Base-by-base conservation (phyloP, 2,888 invertebrate genomes). In the Panopea generosa region DNA sequence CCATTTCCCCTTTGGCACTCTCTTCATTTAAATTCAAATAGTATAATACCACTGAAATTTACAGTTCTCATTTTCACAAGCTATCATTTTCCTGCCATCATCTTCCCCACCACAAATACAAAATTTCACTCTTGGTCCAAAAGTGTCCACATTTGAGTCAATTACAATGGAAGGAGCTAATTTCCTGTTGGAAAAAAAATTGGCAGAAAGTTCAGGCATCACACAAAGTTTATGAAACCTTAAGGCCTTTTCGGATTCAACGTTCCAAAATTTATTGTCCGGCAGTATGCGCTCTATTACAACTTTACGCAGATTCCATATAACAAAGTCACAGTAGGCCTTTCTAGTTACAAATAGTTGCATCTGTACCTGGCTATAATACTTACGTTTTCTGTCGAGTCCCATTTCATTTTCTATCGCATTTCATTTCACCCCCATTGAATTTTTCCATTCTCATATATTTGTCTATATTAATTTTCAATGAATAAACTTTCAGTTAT, bases 291-390 rank as follows among this genome's bases (percentile, higher is more conserved):
- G 1, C 27, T 76, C 80, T 20, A 60, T 43, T 26, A 67, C 62
- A 22, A 59, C 18, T 1, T 59, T 53, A 24, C 55, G 53, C 18
- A 56, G 69, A 18, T 40, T 60, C 77, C 77, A 83, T 2, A 78
- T 69, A 63, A 76, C 59, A 74, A 79, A 79, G 61, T 83, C 63
- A 66, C 75, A 77, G n/a, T 50, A 26, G 9, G 56, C 33, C 11
- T 7, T 22, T 4, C 56, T 20, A 16, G 49, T 40, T 4, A 63
- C 2, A 26, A 45, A 49, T 11, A 78, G 26, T 29, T 75, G 76
- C 14, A 62, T 66, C 43, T 81, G 78, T 11, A 83, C 56, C 56
- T 81, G 78, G 45, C 57, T 67, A 33, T 74, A 77, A 49, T 77
- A 76, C 1, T 52, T 56, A 38, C 74, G 76, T 24, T 55, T 43